Evolutionary conservation across 2,888 invertebrate species (phyloP).

Genomic region (Ctena decussata): DNA sequence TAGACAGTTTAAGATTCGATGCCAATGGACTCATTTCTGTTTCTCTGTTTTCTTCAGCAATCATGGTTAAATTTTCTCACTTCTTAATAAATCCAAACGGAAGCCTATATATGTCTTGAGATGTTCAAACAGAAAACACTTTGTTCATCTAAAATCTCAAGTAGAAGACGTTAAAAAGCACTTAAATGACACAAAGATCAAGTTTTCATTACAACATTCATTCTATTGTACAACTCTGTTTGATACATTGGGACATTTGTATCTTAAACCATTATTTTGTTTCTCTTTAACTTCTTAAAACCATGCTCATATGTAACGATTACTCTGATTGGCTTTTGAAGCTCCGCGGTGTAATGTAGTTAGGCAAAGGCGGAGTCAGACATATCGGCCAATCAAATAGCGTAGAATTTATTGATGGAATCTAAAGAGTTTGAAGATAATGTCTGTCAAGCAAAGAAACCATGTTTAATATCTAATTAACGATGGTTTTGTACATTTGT

Average conservation of each 20-base stretch:
- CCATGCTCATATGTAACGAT: constrained; percentile 45
- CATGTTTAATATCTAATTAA: constrained; percentile 36
- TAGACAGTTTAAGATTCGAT: constrained; percentile 67
- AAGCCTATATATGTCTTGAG: not conserved
- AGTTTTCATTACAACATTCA: constrained; percentile 60
- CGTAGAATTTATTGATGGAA: not conserved
- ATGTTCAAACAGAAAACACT: not conserved
- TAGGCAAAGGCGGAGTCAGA: constrained; percentile 38
- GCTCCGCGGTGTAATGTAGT: constrained; percentile 41
- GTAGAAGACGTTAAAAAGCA: not conserved
- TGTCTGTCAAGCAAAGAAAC: constrained; percentile 33
- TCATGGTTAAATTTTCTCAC: constrained; percentile 22
- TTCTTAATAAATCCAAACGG: not conserved
- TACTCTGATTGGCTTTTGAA: constrained; percentile 34
- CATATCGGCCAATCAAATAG: constrained; percentile 51
- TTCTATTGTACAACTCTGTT: constrained; percentile 56
- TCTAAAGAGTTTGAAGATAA: constrained; percentile 31
- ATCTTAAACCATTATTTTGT: constrained; percentile 63
- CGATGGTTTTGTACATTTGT: constrained; percentile 19
- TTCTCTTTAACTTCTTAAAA: constrained; percentile 16
- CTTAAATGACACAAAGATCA: constrained; percentile 16
- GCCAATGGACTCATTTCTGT: constrained; percentile 5
- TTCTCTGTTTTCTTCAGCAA: constrained; percentile 33
- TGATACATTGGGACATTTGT: constrained; percentile 66
- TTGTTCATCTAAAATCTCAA: not conserved